phyloP scores from a whole-genome alignment of 37 sponge, comb jelly and placozoan species.

The Dysidea cf. avara region DNA sequence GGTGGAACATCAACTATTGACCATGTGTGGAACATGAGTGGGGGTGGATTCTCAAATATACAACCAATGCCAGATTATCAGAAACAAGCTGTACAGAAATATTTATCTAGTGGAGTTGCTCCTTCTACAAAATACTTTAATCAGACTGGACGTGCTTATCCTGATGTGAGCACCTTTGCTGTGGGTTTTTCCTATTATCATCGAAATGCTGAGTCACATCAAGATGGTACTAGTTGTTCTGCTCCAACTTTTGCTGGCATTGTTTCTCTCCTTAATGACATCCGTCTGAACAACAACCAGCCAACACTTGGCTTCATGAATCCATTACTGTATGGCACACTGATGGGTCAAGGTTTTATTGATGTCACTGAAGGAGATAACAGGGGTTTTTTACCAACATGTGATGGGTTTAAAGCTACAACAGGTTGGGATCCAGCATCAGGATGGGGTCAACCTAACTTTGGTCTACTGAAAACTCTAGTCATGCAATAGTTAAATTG shows the following conservation, averaged over 20 bases:
- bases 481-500: too few relatives aligned
- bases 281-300: constrained; percentile 72
- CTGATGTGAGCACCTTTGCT: constrained; percentile 87
- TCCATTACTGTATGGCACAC: constrained; percentile 83
- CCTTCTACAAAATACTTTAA: constrained; percentile 73
- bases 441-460: constrained; percentile 61
- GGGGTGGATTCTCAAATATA: constrained; percentile 90
- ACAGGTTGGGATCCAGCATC: constrained; percentile 61
- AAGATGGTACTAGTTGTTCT: constrained; percentile 86
- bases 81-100: constrained; percentile 57
- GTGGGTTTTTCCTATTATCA: constrained; percentile 62
- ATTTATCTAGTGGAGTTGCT: constrained; percentile 64
- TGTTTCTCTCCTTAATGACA: constrained; percentile 84
- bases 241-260: constrained; percentile 88
- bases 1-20: constrained; percentile 64
- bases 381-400: too few relatives aligned
- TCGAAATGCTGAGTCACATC: constrained; percentile 25
- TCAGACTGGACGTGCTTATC: constrained; percentile 77
- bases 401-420: constrained; percentile 44
- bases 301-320: constrained; percentile 92
- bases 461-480: constrained; percentile 27
- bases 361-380: constrained; percentile 80
- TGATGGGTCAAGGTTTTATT: constrained; percentile 61
- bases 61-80: constrained; percentile 83
- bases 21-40: constrained; percentile 53